Conservation (phyloP, 2,797 vertebrate genomes). For the Acanthurus lineatus region DNA sequence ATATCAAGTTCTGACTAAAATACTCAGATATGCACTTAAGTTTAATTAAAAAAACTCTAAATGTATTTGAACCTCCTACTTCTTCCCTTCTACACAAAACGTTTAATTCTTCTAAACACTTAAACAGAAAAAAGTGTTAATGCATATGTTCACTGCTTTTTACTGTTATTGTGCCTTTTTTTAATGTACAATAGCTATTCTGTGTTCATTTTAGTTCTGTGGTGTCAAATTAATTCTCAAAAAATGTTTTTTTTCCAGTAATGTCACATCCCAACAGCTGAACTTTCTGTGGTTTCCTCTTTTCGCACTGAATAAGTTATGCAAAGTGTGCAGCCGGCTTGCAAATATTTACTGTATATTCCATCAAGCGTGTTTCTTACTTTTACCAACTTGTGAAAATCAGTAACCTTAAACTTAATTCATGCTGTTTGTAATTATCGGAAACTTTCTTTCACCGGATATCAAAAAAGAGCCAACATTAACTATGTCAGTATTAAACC, state of each 20-base stretch:
- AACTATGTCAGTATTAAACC: neutral
- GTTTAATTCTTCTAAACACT: neutral
- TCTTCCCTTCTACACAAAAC: no score
- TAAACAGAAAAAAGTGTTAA: neutral
- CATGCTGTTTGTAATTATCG: slow-evolving; percentile 5
- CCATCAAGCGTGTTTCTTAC: neutral
- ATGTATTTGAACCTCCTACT: no score
- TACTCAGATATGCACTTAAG: neutral
- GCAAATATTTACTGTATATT: slow-evolving; percentile 31
- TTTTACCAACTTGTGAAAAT: slow-evolving; percentile 42
- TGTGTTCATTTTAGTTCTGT: no score
- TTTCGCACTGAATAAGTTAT: slow-evolving; percentile 56
- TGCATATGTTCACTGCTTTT: no score
- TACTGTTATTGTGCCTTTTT: slow-evolving; percentile 1
- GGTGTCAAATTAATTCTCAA: neutral
- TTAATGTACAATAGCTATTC: neutral
- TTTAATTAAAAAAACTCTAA: neutral
- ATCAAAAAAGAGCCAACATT: neutral
- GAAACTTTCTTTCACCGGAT: slow-evolving; percentile 1
- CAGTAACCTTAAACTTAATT: slow-evolving; percentile 32
- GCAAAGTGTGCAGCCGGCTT: slow-evolving; percentile 49
- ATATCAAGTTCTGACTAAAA: no score
- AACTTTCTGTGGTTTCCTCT: slow-evolving; percentile 74
- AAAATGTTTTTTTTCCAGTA: slow-evolving; percentile 9
- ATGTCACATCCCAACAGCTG: slow-evolving; percentile 51